Evolutionary conservation across 2,888 invertebrate species (phyloP), one percentile per base, ranked within the genome.

Genomic region (Halictus quadricinctus): DNA sequence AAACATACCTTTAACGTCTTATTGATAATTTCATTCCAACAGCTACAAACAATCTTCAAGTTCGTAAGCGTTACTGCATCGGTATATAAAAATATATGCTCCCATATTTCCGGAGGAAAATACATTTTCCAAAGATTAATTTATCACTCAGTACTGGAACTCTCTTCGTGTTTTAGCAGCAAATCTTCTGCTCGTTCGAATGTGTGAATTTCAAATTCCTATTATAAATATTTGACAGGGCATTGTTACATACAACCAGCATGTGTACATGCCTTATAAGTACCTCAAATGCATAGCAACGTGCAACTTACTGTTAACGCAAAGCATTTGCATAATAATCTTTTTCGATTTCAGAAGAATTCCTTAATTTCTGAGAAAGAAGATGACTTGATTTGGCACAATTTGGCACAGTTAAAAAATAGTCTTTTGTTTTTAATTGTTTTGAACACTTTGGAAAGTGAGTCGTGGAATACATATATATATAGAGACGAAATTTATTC

Each of bases 31-130:
- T 50, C 54, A 36, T 91, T 88, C 91, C 92, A 93, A n/a, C 73
- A 75, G 46, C 72, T 86, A 75, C 90, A 91, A 6, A 93, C 92
- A 7, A 75, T 76, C 76, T 83, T 89, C 1, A 90, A 88, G 58
- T 84, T 85, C 6, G 80, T 50, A 29, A 93, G 91, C 43, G 88
- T 85, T 21, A 78, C 72, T 0, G 92, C 90, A 7, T 91, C 91
- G 0, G 72, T 54, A 54, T 92, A 78, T 46, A 83, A 25, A 58
- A 93, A 88, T 83, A 93, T 92, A 58, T 86, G 79, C 82, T 93
- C 93, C 91, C 92, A 92, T 76, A 93, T 88, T 88, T 93, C 93
- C 0, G 83, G 80, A 7, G 93, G 93, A 83, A 93, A 93, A 80
- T 89, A 89, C 86, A 82, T 91, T 76, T 73, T 83, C 13, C 5